Evolutionary conservation across 2,888 invertebrate genomes (phyloP).

Genomic region (Cactoblastis cactorum): DNA sequence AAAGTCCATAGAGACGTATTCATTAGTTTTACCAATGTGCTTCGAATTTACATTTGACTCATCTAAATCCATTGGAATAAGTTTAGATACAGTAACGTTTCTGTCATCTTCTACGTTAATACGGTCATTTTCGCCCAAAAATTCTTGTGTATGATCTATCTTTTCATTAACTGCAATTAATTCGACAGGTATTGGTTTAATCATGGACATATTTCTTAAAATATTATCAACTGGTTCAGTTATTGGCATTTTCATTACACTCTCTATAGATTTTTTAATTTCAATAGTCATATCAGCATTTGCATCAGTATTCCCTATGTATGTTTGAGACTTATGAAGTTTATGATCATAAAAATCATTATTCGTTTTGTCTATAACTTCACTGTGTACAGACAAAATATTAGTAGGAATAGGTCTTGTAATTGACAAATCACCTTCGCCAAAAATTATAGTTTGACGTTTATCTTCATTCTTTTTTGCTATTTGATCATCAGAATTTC

Average conservation of each 20-base stretch:
- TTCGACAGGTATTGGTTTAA: constrained; percentile 31
- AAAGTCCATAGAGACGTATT: not conserved
- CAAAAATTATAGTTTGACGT: constrained; percentile 1
- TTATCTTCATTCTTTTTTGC: not conserved
- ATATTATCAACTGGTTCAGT: constrained; percentile 26
- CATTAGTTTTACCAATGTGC: not conserved
- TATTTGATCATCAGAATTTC: not conserved
- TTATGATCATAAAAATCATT: not conserved
- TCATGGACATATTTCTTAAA: constrained; percentile 36
- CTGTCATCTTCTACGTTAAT: constrained; percentile 19
- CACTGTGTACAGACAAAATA: not conserved
- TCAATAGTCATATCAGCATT: constrained; percentile 5
- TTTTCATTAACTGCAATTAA: constrained; percentile 20
- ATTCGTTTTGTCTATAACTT: not conserved
- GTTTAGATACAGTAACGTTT: constrained; percentile 30
- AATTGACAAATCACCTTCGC: constrained; percentile 8
- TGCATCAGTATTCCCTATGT: constrained; percentile 20
- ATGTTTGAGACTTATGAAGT: constrained; percentile 12
- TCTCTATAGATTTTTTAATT: not conserved
- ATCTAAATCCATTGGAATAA: constrained; percentile 15
- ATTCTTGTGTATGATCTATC: not conserved
- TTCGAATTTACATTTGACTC: constrained; percentile 18
- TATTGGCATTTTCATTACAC: constrained; percentile 20
- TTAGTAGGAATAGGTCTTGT: constrained; percentile 10
- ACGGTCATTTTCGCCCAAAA: not conserved